These are phyloP conservation scores for Colaptes auratus DNA, from an alignment of 2,113 vertebrate species.

Conservation along the genomic window DNA sequence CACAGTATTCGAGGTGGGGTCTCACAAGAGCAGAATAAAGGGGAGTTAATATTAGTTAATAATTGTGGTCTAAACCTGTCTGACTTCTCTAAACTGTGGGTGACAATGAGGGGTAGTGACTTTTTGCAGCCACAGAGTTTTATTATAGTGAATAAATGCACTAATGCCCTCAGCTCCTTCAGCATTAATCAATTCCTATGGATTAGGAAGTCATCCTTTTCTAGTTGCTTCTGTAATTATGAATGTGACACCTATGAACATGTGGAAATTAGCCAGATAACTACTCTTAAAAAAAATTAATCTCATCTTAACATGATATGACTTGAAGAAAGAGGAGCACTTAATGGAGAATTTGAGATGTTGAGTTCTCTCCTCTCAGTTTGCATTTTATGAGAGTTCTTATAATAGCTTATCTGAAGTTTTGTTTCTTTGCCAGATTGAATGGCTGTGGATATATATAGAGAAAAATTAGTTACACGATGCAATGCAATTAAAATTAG, in stretches of 20 bases:
- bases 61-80: background rate
- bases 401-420: background rate
- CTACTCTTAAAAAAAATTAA: background rate
- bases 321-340: background rate
- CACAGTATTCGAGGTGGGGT: too few relatives aligned
- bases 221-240: background rate
- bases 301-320: background rate
- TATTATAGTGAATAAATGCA: fast-evolving
- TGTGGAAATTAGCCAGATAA: background rate
- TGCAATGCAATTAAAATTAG: background rate
- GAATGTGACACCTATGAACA: background rate
- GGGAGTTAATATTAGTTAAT: too few relatives aligned
- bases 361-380: background rate
- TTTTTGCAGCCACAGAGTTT: background rate
- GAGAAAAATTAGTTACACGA: background rate
- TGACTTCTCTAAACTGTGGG: background rate
- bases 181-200: background rate
- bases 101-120: background rate
- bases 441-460: background rate
- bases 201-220: background rate
- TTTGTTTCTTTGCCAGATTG: background rate
- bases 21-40: too few relatives aligned
- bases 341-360: background rate
- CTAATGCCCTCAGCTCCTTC: background rate
- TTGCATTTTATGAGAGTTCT: background rate